Conservation (phyloP, 1,140 invertebrate genomes). For the Philopotamus ludificatus region DNA sequence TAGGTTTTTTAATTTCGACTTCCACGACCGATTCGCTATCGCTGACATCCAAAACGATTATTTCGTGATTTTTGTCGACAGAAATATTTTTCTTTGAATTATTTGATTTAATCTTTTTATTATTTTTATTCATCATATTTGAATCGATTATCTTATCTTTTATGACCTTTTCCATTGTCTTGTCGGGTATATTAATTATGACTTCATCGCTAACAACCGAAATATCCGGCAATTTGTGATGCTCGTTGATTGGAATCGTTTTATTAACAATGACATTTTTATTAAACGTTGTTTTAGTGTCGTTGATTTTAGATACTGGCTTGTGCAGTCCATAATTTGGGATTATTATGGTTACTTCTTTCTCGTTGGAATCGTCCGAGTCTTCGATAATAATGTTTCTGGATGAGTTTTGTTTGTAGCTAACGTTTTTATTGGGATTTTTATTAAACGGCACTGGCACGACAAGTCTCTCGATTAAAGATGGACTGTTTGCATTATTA, state of each 20-base stretch:
- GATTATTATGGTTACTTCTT: background rate
- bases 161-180: background rate
- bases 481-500: no score
- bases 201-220: background rate
- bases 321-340: background rate
- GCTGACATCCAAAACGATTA: conserved; percentile 33
- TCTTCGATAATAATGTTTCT: no score
- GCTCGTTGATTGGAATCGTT: no score
- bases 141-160: background rate
- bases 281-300: no score
- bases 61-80: background rate
- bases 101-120: background rate
- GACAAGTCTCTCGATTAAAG: no score
- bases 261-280: no score
- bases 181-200: background rate
- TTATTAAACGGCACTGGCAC: no score
- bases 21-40: conserved; percentile 54
- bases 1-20: conserved; percentile 48
- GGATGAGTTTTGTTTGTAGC: background rate
- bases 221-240: no score
- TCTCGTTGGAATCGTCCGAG: no score
- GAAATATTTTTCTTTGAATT: conserved; percentile 7
- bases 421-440: no score
- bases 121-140: background rate
- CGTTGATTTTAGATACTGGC: no score